phyloP scores from a whole-genome alignment of 2,797 vertebrate species.

The Scomberomorus guttatus region DNA sequence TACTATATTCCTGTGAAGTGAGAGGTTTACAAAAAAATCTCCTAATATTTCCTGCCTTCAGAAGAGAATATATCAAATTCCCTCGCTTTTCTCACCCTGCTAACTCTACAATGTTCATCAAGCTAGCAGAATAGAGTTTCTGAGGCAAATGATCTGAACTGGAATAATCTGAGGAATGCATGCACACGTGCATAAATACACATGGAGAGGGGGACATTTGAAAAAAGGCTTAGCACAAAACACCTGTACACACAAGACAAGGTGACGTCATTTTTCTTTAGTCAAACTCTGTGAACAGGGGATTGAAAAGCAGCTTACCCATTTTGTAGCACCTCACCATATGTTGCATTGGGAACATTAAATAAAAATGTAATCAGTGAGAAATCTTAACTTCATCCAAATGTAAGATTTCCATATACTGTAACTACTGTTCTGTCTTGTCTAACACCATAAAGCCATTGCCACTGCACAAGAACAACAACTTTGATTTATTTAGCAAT shows the following conservation, averaged over 20 bases:
- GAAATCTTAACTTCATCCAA: not conserved
- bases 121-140: slow-evolving; percentile 6
- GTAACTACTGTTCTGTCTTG: not conserved
- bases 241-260: slow-evolving; percentile 4
- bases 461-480: no score
- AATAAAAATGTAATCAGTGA: slow-evolving; percentile 33
- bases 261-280: slow-evolving; percentile 3
- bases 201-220: not conserved
- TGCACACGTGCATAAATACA: not conserved
- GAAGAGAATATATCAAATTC: slow-evolving; percentile 7
- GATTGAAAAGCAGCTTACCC: slow-evolving; percentile 47
- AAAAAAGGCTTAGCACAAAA: slow-evolving; percentile 12
- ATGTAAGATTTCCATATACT: not conserved
- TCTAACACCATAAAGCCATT: not conserved
- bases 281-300: slow-evolving; percentile 7
- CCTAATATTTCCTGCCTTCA: not conserved
- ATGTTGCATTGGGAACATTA: slow-evolving; percentile 47
- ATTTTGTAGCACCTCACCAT: slow-evolving; percentile 30
- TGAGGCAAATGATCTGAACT: slow-evolving; percentile 1
- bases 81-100: not conserved
- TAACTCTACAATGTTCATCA: slow-evolving; percentile 1
- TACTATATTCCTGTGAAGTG: not conserved
- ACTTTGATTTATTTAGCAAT: not conserved
- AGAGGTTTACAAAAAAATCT: not conserved
- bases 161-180: slow-evolving; percentile 3